Evolutionary conservation across 1,140 invertebrate genomes (phyloP), one percentile per base, ranked within the genome.

Genomic region (Bombus waltoni): DNA sequence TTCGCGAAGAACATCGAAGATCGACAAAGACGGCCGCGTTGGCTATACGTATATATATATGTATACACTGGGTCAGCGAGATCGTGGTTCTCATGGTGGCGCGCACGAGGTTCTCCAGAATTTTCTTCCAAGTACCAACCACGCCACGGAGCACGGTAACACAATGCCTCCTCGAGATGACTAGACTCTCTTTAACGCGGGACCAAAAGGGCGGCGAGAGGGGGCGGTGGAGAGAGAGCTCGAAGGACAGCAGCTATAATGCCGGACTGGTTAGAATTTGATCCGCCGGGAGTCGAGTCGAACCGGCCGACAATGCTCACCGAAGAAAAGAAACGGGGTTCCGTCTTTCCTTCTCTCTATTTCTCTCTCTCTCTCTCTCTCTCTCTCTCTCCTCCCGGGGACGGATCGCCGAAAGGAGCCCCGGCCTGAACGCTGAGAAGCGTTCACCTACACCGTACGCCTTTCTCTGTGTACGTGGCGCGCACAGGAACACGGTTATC

Each of bases 241-340:
- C 88, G 94, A 94, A 94, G 94, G 94, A 94, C 94, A 94, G 86
- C 92, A 87, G 92, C 94, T 94, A 94, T 94, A 94, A 94, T 94
- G 92, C 92, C 90, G 92, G 90, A 94, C 94, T 94, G 94, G 94
- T 95, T 95, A 95, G 93, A 95, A 95, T 95, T 95, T 94, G 94
- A 95, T 95, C 94, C 93, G 93, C 90, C 92, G 91, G 88, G 90
- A 94, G 93, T 93, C 94, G 92, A 94, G 92, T 89, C 90, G 87
- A 92, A 93, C 89, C 88, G 85, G 86, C 90, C 89, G 91, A 93
- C 94, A 93, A 94, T 94, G 90, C 89, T 92, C 80, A 79, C 82
- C 62, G 87, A 91, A 92, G 88, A 89, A 91, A 92, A 91, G 87
- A 92, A 92, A 91, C 87, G 86, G 89, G 87, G 77, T 35, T 76